Base-by-base conservation (phyloP, 2,113 vertebrate species). In the Otus sunia region DNA sequence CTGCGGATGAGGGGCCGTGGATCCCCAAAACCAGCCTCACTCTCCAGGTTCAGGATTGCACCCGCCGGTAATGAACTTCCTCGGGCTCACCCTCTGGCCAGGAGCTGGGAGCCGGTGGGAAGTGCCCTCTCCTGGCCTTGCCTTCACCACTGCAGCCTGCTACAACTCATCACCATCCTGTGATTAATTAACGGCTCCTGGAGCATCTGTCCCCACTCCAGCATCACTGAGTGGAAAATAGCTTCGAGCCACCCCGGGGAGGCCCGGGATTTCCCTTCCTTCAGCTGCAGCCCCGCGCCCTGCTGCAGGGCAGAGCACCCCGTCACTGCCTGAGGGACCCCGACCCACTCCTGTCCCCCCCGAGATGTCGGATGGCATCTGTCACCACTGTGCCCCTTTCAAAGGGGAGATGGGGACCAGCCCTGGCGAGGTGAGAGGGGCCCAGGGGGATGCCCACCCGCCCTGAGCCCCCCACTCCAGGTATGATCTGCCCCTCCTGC, bases 121-220 rank as follows among this genome's bases (percentile, higher is more conserved):
- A 79, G 88, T 63, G 90, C 94, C 92, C 87, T 89, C 94, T 94
- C 87, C 93, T 58, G 95, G 96, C 63, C 67, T 20, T 7, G 50
- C 34, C 0, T 47, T 50, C 0, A 55, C 79, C 92, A 86, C 86
- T 91, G 93, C 92, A 96, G 93, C 75, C 53, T 43, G 21, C 43
- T 18, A 49, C 50, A 81, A 18, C 84, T 83, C 83, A 5, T 27
- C 69, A 14, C 36, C 37, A 18, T 2, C 55, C 87, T 3, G 45
- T 0, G 41, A 39, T 55, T 84, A 58, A 63, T 62, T 45, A 55
- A 9, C 2, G 2, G 78, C 26, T 90, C 77, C 52, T 29, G 69
- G 23, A 91, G 87, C 60, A 59, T 55, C 94, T 36, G 49, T 86
- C 34, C 39, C 36, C 0, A 3, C 52, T 78, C 64, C 66, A 39